These are phyloP conservation scores for Brachypteracias leptosomus DNA, from an alignment of 2,113 vertebrate species.

Conservation along the genomic window DNA sequence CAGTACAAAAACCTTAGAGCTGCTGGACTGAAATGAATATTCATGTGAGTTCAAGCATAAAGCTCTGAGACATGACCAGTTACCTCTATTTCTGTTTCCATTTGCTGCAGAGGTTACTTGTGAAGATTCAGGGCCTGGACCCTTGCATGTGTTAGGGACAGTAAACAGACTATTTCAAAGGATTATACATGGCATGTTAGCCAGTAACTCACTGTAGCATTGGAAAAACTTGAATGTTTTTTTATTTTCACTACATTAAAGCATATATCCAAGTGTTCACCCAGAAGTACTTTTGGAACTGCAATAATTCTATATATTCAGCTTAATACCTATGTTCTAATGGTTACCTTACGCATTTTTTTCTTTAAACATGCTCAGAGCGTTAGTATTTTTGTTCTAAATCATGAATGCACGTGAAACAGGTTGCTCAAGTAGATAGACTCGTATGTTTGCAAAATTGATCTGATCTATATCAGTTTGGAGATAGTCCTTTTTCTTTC, in stretches of 20 bases:
- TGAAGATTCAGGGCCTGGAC: conserved; percentile 2
- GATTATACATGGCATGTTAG: not conserved
- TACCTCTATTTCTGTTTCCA: conserved; percentile 19
- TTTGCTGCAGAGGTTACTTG: conserved; percentile 36
- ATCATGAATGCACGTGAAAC: not conserved
- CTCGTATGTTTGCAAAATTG: not conserved
- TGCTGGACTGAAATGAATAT: conserved; percentile 61
- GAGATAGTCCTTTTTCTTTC: not conserved
- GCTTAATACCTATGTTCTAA: not conserved
- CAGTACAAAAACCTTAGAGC: conserved; percentile 32
- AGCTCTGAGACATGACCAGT: conserved; percentile 17
- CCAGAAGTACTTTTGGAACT: not conserved
- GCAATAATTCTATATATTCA: not conserved
- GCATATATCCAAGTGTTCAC: not conserved
- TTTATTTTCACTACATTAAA: not conserved
- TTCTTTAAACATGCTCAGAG: not conserved
- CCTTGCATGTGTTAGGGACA: not conserved
- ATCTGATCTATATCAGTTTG: not conserved
- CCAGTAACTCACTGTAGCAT: not conserved
- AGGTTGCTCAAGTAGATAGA: not conserved
- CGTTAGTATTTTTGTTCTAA: not conserved
- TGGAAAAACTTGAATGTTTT: not conserved
- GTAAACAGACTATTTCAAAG: not conserved
- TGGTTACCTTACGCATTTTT: not conserved
- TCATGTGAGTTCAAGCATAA: conserved; percentile 61